Percentiles rank a stretch among this genome's conserved stretches.
These are phyloP conservation scores for Pygocentrus nattereri DNA, from an alignment of 2,797 vertebrate genomes.

Conservation along the genomic window DNA sequence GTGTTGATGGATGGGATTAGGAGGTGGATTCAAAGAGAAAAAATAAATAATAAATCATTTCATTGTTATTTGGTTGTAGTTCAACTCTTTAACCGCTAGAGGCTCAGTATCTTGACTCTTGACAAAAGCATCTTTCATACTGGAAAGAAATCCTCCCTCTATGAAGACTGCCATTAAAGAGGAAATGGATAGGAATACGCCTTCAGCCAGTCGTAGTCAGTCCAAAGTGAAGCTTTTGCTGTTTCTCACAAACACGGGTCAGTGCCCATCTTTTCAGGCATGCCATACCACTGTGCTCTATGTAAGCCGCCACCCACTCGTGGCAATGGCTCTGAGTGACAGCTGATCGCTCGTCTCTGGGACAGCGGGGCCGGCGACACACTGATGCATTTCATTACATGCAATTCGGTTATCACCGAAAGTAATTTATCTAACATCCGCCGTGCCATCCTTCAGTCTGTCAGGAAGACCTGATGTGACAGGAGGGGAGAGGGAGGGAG, in stretches of 20 bases:
- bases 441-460: slow-evolving; percentile 45
- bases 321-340: slow-evolving; percentile 87
- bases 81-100: no score
- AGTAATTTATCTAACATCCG: slow-evolving; percentile 79
- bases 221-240: not conserved
- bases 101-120: no score
- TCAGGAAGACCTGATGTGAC: slow-evolving; percentile 54
- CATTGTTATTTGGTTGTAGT: no score
- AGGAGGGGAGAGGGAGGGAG: slow-evolving; percentile 51
- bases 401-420: slow-evolving; percentile 87
- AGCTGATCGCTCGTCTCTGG: slow-evolving; percentile 81
- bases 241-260: slow-evolving; percentile 75
- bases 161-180: slow-evolving; percentile 73
- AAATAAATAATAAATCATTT: no score
- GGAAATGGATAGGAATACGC: not conserved
- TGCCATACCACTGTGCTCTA: slow-evolving; percentile 76
- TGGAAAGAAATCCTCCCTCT: slow-evolving; percentile 54
- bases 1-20: no score
- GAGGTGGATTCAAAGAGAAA: no score
- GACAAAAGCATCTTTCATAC: no score
- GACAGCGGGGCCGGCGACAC: slow-evolving; percentile 77
- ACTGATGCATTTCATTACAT: slow-evolving; percentile 85
- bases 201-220: not conserved
- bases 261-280: slow-evolving; percentile 61
- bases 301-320: slow-evolving; percentile 66